Evolutionary conservation across 2,888 invertebrate genomes (phyloP), one percentile per base, ranked within the genome.

Genomic region (Incurvaria masculella): DNA sequence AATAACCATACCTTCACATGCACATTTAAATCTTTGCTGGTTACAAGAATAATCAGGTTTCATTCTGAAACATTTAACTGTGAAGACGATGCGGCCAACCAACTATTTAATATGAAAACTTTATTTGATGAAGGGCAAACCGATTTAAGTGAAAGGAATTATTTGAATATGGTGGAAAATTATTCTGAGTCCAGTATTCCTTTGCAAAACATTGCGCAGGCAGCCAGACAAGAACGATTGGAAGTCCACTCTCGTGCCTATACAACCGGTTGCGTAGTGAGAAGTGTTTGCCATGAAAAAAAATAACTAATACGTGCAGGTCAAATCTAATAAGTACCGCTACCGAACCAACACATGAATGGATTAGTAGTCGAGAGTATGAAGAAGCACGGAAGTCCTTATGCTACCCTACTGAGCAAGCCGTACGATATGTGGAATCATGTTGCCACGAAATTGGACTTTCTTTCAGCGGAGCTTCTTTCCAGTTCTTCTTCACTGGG

Each of bases 11-110:
- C 50, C 4, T 59, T 59, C 26, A 53, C 45, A 45, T 45, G 19
- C 21, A 57, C 54, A 1, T 58, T 58, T 49, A 56, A 49, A 42
- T 55, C 58, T 4, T 44, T 59, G 3, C 38, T 57, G n/a, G 57
- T 57, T 2, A 57, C 56, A 10, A 48, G 54, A 41, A 50, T 57
- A 38, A 53, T 56, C 4, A 55, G 53, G 41, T 56, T 54, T 45
- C 55, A 57, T 11, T 48, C 45, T 0, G 18, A 49, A 4, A 42
- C 14, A 3, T 55, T 17, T 40, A 56, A 56, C 44, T 57, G 56
- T 50, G 56, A 55, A 46, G 52, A 57, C 4, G 55, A 55, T 52
- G 41, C 40, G 5, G 33, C 49, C 4, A n/a, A 53, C 5, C 54
- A 41, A n/a, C 17, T 41, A 14, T 8, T 41, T 14, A 41, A 41